A percentile compares a stretch with the other conserved stretches of the same genome.
Conservation (phyloP, 2,888 invertebrate species). For the Chamaedrilus cognettii region DNA sequence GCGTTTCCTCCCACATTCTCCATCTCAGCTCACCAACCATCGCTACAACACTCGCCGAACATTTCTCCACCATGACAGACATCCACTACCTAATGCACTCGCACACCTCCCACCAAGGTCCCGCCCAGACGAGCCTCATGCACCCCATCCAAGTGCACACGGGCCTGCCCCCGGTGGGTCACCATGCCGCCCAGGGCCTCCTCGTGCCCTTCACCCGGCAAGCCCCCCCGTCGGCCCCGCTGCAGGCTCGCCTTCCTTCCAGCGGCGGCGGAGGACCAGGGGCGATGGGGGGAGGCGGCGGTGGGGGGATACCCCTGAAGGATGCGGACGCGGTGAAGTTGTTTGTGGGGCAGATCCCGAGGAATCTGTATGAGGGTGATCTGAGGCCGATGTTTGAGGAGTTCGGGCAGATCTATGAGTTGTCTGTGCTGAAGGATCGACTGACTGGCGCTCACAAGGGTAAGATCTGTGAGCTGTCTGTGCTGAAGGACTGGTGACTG, state of each 20-base stretch:
- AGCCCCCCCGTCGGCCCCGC: neutral
- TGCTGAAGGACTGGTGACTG: slow-evolving; percentile 92
- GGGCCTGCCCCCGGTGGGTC: neutral
- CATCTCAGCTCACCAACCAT: too few species aligned
- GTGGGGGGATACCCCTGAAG: slow-evolving; percentile 53
- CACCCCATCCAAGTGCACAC: slow-evolving; percentile 6
- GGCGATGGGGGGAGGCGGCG: neutral
- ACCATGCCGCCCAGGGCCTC: neutral
- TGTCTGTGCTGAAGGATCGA: slow-evolving; percentile 91
- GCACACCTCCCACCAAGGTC: neutral
- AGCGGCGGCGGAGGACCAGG: neutral
- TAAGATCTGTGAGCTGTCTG: slow-evolving; percentile 75
- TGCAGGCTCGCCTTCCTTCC: neutral
- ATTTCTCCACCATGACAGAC: neutral
- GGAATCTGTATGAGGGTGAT: slow-evolving; percentile 85
- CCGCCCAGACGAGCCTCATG: neutral
- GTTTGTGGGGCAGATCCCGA: slow-evolving; percentile 90
- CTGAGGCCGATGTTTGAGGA: slow-evolving; percentile 88
- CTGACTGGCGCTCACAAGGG: slow-evolving; percentile 96
- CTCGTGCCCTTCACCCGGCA: neutral
- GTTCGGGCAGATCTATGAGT: slow-evolving; percentile 91
- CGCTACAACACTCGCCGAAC: too few species aligned
- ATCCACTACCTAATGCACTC: slow-evolving; percentile 4
- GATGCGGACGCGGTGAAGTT: slow-evolving; percentile 73
- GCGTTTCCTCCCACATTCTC: neutral